Evolutionary conservation across 2,888 invertebrate genomes (phyloP).

Genomic region (Tetragonisca angustula): DNA sequence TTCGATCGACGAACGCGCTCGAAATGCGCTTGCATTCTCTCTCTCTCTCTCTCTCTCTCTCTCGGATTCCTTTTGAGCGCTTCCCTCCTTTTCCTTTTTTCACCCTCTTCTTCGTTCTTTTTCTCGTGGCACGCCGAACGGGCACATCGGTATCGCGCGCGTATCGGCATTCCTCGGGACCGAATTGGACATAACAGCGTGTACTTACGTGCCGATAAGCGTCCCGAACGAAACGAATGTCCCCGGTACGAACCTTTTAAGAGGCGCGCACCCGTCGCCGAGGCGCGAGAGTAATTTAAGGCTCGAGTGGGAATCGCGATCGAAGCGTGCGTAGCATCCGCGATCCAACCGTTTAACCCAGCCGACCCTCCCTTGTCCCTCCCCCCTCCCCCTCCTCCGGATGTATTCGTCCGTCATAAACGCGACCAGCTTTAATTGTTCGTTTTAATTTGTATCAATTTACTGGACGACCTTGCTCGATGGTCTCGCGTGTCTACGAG

Average conservation of each 20-base stretch:
- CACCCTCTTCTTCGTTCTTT: not conserved
- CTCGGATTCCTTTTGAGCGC: not conserved
- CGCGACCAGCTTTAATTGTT: constrained; percentile 20
- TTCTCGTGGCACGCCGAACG: constrained; percentile 1
- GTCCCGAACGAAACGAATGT: constrained; percentile 62
- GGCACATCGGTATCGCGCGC: constrained; percentile 42
- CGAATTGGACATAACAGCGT: constrained; percentile 69
- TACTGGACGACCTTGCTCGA: not conserved
- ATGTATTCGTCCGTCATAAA: not conserved
- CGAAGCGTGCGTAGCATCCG: constrained; percentile 61
- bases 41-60: not conserved
- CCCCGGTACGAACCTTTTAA: constrained; percentile 63
- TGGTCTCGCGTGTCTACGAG: not conserved
- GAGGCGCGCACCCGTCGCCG: constrained; percentile 55
- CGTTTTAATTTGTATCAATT: constrained; percentile 28
- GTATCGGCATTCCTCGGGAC: constrained; percentile 60
- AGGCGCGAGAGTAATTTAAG: constrained; percentile 70
- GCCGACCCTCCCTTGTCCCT: not conserved
- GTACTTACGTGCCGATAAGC: constrained; percentile 67
- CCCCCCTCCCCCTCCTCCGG: not conserved
- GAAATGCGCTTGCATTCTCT: not conserved
- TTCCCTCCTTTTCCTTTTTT: not conserved
- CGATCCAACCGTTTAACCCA: constrained; percentile 39
- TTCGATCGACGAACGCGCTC: not conserved
- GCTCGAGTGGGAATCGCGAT: constrained; percentile 55